Conservation (phyloP, 1,140 invertebrate genomes). For the Caenorhabditis brenneri region DNA sequence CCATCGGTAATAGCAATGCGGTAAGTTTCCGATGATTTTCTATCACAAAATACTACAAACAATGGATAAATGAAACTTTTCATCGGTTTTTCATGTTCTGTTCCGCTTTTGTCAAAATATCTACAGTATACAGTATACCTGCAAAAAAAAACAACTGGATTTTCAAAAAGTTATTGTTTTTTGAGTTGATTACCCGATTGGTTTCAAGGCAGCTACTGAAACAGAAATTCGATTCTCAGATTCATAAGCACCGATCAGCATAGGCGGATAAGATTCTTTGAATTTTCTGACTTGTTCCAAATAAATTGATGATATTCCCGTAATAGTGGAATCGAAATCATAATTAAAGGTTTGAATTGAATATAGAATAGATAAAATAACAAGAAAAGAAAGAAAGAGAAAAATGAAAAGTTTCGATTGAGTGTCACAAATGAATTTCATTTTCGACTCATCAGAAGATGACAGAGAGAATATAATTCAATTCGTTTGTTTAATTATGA, state of each 20-base stretch:
- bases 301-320: slow-evolving; percentile 3
- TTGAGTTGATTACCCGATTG: slow-evolving; percentile 12
- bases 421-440: background rate
- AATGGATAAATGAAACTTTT: slow-evolving; percentile 10
- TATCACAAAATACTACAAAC: background rate
- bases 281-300: background rate
- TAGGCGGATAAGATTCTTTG: background rate
- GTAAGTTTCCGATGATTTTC: background rate
- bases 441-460: background rate
- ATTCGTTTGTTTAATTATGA: background rate
- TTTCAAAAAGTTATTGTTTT: background rate
- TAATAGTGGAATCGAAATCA: background rate
- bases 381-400: background rate
- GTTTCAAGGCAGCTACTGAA: background rate
- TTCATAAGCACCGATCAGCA: background rate
- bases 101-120: background rate
- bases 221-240: background rate
- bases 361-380: background rate
- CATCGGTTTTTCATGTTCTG: background rate
- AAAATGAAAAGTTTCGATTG: background rate
- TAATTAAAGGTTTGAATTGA: background rate
- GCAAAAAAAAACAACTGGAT: background rate
- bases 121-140: background rate
- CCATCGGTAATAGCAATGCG: background rate
- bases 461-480: background rate